phyloP scores from a whole-genome alignment of 1,140 invertebrate species.

The Yoshiicerus persimilis region DNA sequence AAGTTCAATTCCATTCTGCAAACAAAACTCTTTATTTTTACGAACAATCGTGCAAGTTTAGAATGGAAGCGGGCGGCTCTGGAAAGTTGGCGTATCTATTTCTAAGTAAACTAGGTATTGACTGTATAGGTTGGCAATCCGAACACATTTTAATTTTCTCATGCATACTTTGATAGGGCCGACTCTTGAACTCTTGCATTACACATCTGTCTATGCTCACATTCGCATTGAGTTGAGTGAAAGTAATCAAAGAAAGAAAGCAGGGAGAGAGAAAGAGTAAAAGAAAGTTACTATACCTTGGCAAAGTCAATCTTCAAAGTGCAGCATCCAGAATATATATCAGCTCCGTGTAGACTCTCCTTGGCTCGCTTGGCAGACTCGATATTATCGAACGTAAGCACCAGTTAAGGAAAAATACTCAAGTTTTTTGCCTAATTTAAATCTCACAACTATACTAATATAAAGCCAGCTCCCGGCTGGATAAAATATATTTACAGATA shows the following conservation, averaged over 20 bases:
- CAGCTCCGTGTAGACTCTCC: slow-evolving; percentile 91
- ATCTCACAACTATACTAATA: not conserved
- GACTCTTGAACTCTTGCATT: not conserved
- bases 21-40: slow-evolving; percentile 23
- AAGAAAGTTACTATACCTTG: slow-evolving; percentile 72
- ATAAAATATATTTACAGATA: not conserved
- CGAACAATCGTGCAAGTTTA: not conserved
- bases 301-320: slow-evolving; percentile 98
- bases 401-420: slow-evolving; percentile 57
- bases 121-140: not conserved
- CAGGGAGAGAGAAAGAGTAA: not conserved
- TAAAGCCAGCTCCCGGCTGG: no score
- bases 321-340: slow-evolving; percentile 99
- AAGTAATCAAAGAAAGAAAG: not conserved
- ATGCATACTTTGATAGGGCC: not conserved
- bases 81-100: not conserved
- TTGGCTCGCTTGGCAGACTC: slow-evolving; percentile 94
- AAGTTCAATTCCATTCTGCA: not conserved
- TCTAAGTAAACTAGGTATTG: not conserved
- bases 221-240: not conserved
- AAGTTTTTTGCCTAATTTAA: not conserved
- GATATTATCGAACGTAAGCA: slow-evolving; percentile 83
- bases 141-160: slow-evolving; percentile 11
- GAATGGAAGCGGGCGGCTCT: not conserved
- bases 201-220: not conserved